Evolutionary conservation across 2,113 vertebrate species (phyloP).

Genomic region (Albula goreensis): DNA sequence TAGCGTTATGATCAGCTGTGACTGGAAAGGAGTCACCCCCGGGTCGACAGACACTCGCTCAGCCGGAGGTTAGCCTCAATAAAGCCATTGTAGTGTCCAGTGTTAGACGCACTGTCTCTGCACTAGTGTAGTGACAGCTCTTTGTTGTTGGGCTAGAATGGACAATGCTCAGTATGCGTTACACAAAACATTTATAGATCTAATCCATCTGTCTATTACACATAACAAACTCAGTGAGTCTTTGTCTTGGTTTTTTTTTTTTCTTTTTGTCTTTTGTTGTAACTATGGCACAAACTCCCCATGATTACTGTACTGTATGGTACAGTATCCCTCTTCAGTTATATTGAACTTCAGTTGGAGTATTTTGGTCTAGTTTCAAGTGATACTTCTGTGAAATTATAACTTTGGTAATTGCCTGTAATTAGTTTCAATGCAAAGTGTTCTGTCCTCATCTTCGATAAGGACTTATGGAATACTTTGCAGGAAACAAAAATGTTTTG

Average conservation of each 20-base stretch:
- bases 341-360: too few relatives aligned
- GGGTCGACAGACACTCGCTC: neutral
- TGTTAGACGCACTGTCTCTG: constrained; percentile 32
- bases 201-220: neutral
- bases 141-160: constrained; percentile 35
- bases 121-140: constrained; percentile 26
- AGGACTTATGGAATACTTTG: too few relatives aligned
- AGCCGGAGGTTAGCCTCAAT: constrained; percentile 28
- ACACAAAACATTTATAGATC: constrained; percentile 14
- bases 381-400: neutral
- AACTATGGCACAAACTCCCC: neutral
- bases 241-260: neutral
- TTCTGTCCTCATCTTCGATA: neutral
- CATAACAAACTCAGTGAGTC: neutral
- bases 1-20: neutral
- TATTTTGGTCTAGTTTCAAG: neutral
- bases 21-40: neutral
- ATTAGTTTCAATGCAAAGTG: neutral
- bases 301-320: neutral
- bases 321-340: neutral
- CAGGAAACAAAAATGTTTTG: too few relatives aligned
- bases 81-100: constrained; percentile 37
- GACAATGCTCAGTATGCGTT: constrained; percentile 42
- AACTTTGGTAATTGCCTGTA: neutral
- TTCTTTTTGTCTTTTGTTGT: constrained; percentile 16